phyloP scores from a whole-genome alignment of 2,797 vertebrate genomes.

The Lemur catta region DNA sequence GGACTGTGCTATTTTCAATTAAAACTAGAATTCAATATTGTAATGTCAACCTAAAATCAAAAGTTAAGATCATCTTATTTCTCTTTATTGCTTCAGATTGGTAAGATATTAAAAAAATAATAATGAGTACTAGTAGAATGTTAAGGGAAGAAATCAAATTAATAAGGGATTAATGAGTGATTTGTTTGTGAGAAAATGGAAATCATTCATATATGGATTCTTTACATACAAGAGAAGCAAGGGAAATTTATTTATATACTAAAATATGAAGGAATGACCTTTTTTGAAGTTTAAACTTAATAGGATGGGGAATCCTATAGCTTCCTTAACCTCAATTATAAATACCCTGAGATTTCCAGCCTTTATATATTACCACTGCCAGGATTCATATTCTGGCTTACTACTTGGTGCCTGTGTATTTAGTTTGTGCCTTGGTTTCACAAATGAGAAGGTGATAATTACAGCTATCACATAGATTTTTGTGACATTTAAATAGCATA shows the following conservation, averaged over 20 bases:
- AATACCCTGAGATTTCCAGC: neutral
- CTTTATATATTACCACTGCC: neutral
- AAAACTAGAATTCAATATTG: slow-evolving; percentile 61
- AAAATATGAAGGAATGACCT: neutral
- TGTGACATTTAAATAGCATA: neutral
- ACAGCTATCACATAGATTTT: neutral
- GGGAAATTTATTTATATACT: neutral
- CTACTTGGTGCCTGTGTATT: neutral
- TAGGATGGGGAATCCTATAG: neutral
- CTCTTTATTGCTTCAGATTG: neutral
- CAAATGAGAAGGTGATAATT: neutral
- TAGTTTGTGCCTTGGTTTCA: neutral
- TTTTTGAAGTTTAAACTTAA: neutral
- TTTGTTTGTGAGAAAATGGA: neutral
- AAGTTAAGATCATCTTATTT: neutral
- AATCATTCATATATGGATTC: neutral
- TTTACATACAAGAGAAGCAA: neutral
- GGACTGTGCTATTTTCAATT: slow-evolving; percentile 15
- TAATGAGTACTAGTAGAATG: neutral
- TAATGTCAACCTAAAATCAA: neutral
- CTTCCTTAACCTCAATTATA: neutral
- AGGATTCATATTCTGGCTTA: neutral
- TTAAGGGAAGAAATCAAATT: neutral
- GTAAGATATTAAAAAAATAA: neutral
- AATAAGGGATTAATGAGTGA: neutral